Evolutionary conservation across 2,113 vertebrate species (phyloP).

Genomic region (Lasiurus cinereus): DNA sequence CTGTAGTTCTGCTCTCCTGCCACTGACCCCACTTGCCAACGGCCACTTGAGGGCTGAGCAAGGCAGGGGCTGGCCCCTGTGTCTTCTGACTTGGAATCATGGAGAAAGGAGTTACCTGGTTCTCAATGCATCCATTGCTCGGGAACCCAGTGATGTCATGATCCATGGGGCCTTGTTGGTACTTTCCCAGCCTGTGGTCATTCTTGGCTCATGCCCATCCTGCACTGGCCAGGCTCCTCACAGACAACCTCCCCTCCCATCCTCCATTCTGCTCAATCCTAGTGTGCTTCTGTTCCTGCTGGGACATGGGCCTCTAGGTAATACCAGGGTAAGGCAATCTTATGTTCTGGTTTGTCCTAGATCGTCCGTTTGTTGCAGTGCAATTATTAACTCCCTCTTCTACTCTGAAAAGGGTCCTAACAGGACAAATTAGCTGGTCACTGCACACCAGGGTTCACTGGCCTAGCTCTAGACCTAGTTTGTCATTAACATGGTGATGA

Average conservation of each 20-base stretch:
- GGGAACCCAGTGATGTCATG: not conserved
- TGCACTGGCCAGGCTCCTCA: not conserved
- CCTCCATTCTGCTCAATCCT: not conserved
- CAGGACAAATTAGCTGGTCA: not conserved
- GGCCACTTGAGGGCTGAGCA: not conserved
- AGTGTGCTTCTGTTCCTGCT: constrained; percentile 27
- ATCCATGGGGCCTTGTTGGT: not conserved
- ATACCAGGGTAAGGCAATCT: not conserved
- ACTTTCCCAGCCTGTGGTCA: not conserved
- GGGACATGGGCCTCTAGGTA: constrained; percentile 8
- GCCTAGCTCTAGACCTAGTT: not conserved
- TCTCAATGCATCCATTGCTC: not conserved
- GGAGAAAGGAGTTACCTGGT: not conserved
- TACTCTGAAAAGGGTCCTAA: not conserved
- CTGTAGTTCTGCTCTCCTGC: constrained; percentile 7
- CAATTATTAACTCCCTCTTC: not conserved
- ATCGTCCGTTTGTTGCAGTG: not conserved
- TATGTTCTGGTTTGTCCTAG: not conserved
- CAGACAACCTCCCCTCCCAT: not conserved
- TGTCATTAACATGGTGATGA: not conserved
- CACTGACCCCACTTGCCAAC: not conserved
- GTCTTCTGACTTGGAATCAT: not conserved
- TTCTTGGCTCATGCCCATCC: not conserved
- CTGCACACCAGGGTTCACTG: not conserved
- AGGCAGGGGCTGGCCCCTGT: not conserved